Base-by-base conservation (phyloP, 30 jellyfish, hydroid and myxozoan genomes). In the Turritopsis rubra region DNA sequence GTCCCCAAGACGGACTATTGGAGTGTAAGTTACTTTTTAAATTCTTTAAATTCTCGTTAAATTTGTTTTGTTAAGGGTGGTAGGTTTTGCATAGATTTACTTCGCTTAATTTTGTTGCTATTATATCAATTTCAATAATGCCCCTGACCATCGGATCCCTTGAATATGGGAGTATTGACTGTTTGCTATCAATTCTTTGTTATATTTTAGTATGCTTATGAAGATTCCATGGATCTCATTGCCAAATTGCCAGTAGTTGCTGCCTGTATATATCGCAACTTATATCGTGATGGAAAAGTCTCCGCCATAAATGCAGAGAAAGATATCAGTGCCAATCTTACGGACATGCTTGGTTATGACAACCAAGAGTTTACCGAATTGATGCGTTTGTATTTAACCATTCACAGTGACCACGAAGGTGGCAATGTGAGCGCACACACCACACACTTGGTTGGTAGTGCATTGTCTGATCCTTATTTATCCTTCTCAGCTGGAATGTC, bases 371-470 rank as follows among this genome's bases (percentile, higher is more conserved):
- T 95, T 72, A 86, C 91, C 29, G 99, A 95, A 78, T 66, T 89
- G 68, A 95, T 95, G 94, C 80, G 99, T 21, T 83, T 95, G 86
- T 95, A 95, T 87, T 75, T 95, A 81, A 92, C 88, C 53, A 86
- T 95, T 21, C 99, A 95, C 88, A 84, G 96, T 87, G 99, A 95
- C 87, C 99, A 95, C 80, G 99, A 95, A 52, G 99, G 99, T 29
- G 99, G 99, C 30, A 95, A 95, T 81, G 99, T 89, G 25, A 95
- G 99, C 82, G 97, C 99, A 22, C 99, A 95, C 83, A 85, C 99
- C n/a, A 85, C 96, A 16, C 97, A 90, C 73, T 83, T 95, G 65
- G 99, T 95, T 24, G 99, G 97, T 17, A 89, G 97, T 83, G 97
- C 99, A 5, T 88, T 89, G 1, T 86, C 97, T 17, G 99, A 95